These are phyloP conservation scores for Gulo gulo DNA, from an alignment of 2,113 vertebrate genomes.

Conservation along the genomic window DNA sequence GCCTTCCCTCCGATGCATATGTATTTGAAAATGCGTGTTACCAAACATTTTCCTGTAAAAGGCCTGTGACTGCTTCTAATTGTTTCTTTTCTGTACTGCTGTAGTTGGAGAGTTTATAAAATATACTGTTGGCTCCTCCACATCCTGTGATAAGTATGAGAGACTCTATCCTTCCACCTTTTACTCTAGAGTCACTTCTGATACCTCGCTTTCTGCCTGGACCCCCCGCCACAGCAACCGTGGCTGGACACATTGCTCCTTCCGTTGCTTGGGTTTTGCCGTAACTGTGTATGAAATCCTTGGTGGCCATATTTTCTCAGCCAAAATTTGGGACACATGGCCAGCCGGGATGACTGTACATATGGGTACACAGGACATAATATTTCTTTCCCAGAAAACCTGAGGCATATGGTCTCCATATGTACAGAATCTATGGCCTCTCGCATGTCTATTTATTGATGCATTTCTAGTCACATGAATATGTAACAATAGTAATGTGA, in stretches of 20 bases:
- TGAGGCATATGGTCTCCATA: conserved; percentile 67
- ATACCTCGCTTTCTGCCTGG: too few species aligned
- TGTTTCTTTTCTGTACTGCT: not conserved
- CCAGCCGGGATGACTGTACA: not conserved
- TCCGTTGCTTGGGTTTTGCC: not conserved
- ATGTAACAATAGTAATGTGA: conserved; percentile 49
- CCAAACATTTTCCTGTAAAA: not conserved
- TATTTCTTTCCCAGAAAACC: conserved; percentile 67
- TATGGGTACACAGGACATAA: conserved; percentile 65
- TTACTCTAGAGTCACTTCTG: not conserved
- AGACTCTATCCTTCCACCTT: too few species aligned
- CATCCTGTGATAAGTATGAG: not conserved
- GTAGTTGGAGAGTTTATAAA: not conserved
- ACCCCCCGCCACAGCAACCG: too few species aligned
- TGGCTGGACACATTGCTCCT: accelerated
- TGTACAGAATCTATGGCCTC: conserved; percentile 52
- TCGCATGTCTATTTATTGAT: conserved; percentile 49
- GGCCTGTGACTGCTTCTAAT: not conserved
- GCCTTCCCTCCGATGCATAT: not conserved
- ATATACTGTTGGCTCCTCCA: not conserved
- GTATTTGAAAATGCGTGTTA: not conserved
- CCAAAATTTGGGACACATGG: conserved; percentile 50
- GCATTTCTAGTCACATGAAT: conserved; percentile 43
- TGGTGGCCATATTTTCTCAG: conserved; percentile 31
- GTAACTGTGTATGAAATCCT: not conserved